Evolutionary conservation across 2,797 vertebrate species (phyloP).

Genomic region (Mus minutoides): DNA sequence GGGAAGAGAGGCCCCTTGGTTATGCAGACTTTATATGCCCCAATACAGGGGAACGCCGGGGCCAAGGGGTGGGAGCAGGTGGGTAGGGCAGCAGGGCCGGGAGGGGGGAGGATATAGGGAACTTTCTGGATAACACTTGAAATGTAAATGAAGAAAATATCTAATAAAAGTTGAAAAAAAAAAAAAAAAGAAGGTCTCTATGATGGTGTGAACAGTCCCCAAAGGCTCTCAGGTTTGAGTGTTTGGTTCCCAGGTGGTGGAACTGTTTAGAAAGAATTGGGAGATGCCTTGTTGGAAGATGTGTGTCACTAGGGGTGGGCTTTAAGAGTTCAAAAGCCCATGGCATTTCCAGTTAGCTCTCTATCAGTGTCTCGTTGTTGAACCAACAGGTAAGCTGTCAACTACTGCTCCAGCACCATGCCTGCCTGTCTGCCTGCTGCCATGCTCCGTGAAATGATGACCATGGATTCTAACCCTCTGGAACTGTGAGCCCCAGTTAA

Average conservation of each 20-base stretch:
- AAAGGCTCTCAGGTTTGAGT: not conserved
- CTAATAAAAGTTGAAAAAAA: too few species aligned
- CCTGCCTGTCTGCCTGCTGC: not conserved
- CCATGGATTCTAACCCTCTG: not conserved
- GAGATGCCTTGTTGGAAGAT: not conserved
- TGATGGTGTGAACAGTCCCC: not conserved
- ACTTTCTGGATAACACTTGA: too few species aligned
- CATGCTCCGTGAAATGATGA: not conserved
- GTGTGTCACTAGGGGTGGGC: not conserved
- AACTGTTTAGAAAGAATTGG: not conserved
- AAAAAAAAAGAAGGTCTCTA: not conserved
- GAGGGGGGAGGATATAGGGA: too few species aligned
- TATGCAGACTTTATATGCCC: too few species aligned
- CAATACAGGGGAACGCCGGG: too few species aligned
- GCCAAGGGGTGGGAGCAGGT: too few species aligned
- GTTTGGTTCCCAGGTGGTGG: not conserved
- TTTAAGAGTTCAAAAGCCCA: not conserved
- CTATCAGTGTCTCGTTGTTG: not conserved
- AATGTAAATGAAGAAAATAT: too few species aligned
- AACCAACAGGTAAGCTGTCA: not conserved
- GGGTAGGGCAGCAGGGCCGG: too few species aligned
- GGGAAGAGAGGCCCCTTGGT: too few species aligned
- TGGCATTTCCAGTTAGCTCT: not conserved
- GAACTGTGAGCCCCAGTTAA: not conserved
- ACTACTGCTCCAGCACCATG: not conserved